A percentile compares a stretch with the other conserved stretches of the same genome.
These are phyloP conservation scores for Drosophila picticornis DNA, from an alignment of 2,888 invertebrate species.

Conservation along the genomic window DNA sequence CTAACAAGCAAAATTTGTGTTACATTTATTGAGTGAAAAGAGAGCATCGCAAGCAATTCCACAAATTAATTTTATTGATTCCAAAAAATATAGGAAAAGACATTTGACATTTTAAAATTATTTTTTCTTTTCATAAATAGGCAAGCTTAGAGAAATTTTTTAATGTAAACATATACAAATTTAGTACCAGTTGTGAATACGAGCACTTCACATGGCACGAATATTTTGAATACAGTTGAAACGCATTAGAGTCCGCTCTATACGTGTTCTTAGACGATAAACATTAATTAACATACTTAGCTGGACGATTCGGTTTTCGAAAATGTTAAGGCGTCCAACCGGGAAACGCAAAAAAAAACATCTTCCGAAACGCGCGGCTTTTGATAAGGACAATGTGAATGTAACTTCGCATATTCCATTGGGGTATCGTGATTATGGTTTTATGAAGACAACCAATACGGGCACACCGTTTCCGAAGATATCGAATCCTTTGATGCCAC, in stretches of 20 bases:
- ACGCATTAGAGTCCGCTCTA: not conserved
- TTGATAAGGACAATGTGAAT: constrained; percentile 19
- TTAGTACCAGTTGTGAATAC: no score
- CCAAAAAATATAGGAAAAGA: not conserved
- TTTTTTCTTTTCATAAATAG: not conserved
- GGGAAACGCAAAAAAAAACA: not conserved
- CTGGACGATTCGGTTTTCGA: not conserved
- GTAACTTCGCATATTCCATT: constrained; percentile 14
- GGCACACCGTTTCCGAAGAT: constrained; percentile 46
- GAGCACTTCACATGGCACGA: not conserved
- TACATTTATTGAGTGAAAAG: not conserved
- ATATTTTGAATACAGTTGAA: not conserved
- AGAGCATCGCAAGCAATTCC: not conserved
- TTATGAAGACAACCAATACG: constrained; percentile 27
- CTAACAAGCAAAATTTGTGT: constrained; percentile 12
- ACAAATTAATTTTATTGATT: not conserved
- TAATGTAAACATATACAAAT: not conserved
- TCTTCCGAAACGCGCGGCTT: not conserved
- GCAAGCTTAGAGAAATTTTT: not conserved
- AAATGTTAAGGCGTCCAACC: not conserved
- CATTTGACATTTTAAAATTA: not conserved
- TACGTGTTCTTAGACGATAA: not conserved
- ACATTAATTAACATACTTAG: not conserved
- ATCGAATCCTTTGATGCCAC: constrained; percentile 2
- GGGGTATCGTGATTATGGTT: constrained; percentile 47